Evolutionary conservation across 2,888 invertebrate species (phyloP).

Genomic region (Drosophila pullipes): DNA sequence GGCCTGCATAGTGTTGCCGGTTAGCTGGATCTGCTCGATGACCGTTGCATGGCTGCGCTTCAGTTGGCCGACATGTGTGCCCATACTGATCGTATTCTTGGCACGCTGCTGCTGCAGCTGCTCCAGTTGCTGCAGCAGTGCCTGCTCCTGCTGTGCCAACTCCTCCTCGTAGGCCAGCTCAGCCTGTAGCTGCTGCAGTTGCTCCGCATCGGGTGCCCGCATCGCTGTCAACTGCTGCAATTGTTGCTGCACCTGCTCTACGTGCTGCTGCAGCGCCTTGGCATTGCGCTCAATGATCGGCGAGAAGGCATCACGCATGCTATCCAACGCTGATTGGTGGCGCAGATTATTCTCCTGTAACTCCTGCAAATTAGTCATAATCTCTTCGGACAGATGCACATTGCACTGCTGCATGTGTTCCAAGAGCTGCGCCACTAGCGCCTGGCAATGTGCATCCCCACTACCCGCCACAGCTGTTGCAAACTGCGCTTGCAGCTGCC

Average conservation of each 20-base stretch:
- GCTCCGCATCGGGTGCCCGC: slow-evolving; percentile 45
- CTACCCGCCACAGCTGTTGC: slow-evolving; percentile 47
- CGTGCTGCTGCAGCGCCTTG: slow-evolving; percentile 55
- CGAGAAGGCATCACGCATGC: slow-evolving; percentile 64
- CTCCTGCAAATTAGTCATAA: slow-evolving; percentile 64
- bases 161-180: slow-evolving; percentile 62
- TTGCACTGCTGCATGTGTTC: slow-evolving; percentile 70
- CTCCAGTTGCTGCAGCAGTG: slow-evolving; percentile 83
- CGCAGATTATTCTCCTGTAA: slow-evolving; percentile 68
- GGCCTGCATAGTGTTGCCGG: slow-evolving; percentile 23
- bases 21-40: slow-evolving; percentile 38
- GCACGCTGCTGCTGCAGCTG: slow-evolving; percentile 83
- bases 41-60: slow-evolving; percentile 44
- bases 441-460: slow-evolving; percentile 65
- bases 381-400: slow-evolving; percentile 59
- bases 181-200: slow-evolving; percentile 57
- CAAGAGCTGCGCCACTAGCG: slow-evolving; percentile 59
- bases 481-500: slow-evolving; percentile 63
- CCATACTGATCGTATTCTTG: slow-evolving; percentile 73
- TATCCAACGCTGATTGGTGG: slow-evolving; percentile 66
- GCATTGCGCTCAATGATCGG: slow-evolving; percentile 56
- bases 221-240: slow-evolving; percentile 61
- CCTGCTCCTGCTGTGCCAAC: slow-evolving; percentile 66
- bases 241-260: slow-evolving; percentile 56
- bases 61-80: slow-evolving; percentile 69